phyloP scores from a whole-genome alignment of 2,113 vertebrate species.

The Neotoma lepida region DNA sequence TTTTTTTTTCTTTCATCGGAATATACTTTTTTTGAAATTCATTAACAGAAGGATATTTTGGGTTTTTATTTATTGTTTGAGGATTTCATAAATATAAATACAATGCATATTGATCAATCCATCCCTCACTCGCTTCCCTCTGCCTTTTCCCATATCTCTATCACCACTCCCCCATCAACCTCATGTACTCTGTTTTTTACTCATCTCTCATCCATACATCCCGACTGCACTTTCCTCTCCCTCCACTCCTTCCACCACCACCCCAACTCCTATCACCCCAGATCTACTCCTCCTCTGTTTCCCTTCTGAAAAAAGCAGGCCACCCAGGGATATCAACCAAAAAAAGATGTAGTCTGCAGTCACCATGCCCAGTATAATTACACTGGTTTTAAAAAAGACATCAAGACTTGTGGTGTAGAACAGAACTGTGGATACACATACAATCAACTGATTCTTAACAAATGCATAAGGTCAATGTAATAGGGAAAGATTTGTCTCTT shows the following conservation, averaged over 20 bases:
- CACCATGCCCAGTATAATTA: not conserved
- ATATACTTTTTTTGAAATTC: not conserved
- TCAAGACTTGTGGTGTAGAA: not conserved
- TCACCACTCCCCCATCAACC: not conserved
- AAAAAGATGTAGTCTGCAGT: not conserved
- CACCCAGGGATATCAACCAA: not conserved
- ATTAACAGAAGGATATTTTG: not conserved
- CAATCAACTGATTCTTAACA: not conserved
- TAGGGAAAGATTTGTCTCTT: not conserved
- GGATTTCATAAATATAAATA: not conserved
- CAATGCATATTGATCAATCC: not conserved
- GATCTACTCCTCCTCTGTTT: not conserved
- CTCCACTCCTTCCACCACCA: not conserved
- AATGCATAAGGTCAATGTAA: not conserved
- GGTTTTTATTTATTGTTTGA: not conserved
- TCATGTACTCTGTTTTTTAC: not conserved
- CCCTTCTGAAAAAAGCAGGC: not conserved
- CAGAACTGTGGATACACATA: not conserved
- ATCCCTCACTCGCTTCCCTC: not conserved
- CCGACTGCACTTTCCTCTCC: not conserved
- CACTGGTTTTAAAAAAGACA: not conserved
- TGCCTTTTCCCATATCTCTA: not conserved
- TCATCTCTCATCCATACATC: not conserved
- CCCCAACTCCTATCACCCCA: not conserved
- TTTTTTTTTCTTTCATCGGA: not conserved